Conservation (phyloP, 1,140 invertebrate genomes). For the Ceratosolen solmsi region DNA sequence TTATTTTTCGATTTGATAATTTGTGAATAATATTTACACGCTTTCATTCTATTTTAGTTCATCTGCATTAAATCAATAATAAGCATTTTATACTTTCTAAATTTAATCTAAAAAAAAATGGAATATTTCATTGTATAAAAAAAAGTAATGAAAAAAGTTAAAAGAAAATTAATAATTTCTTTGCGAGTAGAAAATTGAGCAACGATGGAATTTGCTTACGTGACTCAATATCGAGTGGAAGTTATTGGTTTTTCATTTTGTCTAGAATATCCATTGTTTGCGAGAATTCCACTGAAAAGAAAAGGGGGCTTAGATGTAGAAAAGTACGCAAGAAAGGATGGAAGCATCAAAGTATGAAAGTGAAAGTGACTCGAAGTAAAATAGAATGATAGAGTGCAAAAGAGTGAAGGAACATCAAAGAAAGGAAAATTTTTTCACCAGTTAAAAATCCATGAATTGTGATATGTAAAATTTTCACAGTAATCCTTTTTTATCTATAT, state of each 20-base stretch:
- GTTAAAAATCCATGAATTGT: background rate
- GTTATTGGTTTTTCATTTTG: conserved; percentile 47
- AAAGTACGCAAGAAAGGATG: conserved; percentile 11
- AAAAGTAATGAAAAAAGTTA: conserved; percentile 16
- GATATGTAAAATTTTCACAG: too few species aligned
- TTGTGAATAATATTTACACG: background rate
- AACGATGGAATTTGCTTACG: conserved; percentile 44
- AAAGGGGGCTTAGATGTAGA: conserved; percentile 16
- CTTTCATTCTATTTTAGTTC: background rate
- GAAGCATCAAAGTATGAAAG: conserved; percentile 5
- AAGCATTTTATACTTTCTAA: background rate
- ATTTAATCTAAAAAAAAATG: conserved; percentile 39
- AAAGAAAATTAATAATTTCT: conserved; percentile 45
- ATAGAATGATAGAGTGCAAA: background rate
- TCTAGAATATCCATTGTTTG: conserved; percentile 45
- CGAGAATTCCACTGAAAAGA: conserved; percentile 1
- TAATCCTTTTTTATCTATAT: too few species aligned
- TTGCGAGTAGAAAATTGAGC: conserved; percentile 16
- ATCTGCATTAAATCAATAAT: conserved; percentile 1
- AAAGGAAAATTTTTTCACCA: background rate
- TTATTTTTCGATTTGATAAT: too few species aligned
- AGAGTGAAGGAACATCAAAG: background rate
- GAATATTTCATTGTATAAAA: conserved; percentile 14
- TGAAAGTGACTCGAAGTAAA: conserved; percentile 20
- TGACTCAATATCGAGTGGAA: conserved; percentile 35